These are phyloP conservation scores for Deilephila elpenor DNA, from an alignment of 2,888 invertebrate genomes.

Conservation along the genomic window DNA sequence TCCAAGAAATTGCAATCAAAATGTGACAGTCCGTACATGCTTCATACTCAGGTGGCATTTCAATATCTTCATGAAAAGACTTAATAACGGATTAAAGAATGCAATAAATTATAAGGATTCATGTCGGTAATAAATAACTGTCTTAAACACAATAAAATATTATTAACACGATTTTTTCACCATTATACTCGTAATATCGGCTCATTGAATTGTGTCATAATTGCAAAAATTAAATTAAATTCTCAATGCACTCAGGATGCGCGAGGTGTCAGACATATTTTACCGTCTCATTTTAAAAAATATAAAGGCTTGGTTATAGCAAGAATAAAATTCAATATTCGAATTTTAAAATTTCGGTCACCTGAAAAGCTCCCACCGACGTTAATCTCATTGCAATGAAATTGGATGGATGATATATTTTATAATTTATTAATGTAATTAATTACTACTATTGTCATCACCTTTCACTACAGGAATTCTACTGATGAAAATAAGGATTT, in stretches of 20 bases:
- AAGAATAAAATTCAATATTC: neutral
- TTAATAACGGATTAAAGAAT: conserved; percentile 18
- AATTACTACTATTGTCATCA: too few species aligned
- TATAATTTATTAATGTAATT: too few species aligned
- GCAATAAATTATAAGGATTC: conserved; percentile 22
- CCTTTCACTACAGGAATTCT: too few species aligned
- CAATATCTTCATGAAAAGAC: conserved; percentile 16
- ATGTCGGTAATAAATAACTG: conserved; percentile 26
- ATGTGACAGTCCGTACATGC: neutral
- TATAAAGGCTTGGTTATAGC: neutral
- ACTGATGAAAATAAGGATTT: too few species aligned
- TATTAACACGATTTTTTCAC: conserved; percentile 17
- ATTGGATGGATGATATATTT: too few species aligned
- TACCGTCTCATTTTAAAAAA: neutral
- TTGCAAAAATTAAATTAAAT: conserved; percentile 1
- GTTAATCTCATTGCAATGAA: too few species aligned
- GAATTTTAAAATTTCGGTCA: neutral
- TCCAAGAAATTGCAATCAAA: neutral
- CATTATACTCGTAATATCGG: conserved; percentile 2
- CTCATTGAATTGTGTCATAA: conserved; percentile 19
- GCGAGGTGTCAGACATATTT: neutral
- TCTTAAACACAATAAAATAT: conserved; percentile 11
- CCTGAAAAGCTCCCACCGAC: neutral
- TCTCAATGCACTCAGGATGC: neutral
- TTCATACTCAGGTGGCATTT: neutral